Evolutionary conservation across 2,113 vertebrate genomes (phyloP), one percentile per base, ranked within the genome.

Genomic region (Promerops cafer): DNA sequence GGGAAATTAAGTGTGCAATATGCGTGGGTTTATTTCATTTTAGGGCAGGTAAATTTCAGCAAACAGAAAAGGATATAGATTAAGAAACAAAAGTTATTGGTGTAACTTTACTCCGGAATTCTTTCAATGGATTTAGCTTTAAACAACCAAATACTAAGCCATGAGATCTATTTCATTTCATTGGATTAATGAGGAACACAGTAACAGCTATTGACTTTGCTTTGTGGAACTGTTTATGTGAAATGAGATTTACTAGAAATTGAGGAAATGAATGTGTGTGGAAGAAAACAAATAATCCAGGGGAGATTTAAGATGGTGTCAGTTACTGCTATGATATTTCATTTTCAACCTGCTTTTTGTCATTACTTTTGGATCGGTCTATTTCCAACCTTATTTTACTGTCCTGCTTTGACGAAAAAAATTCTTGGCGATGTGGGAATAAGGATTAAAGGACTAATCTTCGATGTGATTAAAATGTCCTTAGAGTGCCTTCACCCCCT

Each of bases 221-320:
- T 95, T 92, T 96, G 94, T 95, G 77, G 71, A 96, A 95, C 86
- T 94, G 94, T 97, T 93, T 96, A 89, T 91, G 81, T 27, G 83
- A 93, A 95, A 92, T 86, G 70, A 88, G 95, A 89, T 88, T 94
- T 94, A 81, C 86, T 88, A 95, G 79, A 97, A 90, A 79, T 89
- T 94, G 81, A 93, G 94, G 93, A 96, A 96, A 96, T 96, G 88
- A 96, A 94, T 64, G 88, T 89, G 96, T 91, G 93, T 95, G 63
- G 91, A 95, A 94, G 91, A 95, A 95, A 94, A 92, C 92, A 97
- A 97, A 94, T 83, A 96, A 96, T 94, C 87, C 44, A 53, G 74
- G 13, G 57, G 87, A 91, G 75, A 89, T 89, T 92, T 84, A 87
- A 52, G 40, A 20, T 53, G 74, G 87, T 96, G 79, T 95, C 82